Percentiles rank a stretch among this genome's conserved stretches.
Conservation (phyloP, 2,113 vertebrate genomes). For the Mustelus asterias region DNA sequence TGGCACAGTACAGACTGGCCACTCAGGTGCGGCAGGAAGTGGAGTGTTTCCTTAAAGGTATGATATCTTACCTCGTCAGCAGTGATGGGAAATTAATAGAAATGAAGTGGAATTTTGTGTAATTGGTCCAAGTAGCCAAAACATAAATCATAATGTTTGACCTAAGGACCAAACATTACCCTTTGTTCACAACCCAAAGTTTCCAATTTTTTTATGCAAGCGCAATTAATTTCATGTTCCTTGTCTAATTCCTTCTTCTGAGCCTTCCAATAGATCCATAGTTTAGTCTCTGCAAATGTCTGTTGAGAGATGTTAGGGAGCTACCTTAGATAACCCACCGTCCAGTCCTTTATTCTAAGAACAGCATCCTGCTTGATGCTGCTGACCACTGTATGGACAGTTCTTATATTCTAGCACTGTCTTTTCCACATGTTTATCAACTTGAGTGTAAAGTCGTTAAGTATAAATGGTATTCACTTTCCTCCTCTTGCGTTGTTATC, state of each 20-base stretch:
- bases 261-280: not conserved
- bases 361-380: not conserved
- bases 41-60: constrained; percentile 97
- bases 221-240: not conserved
- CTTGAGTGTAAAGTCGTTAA: not conserved
- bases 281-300: not conserved
- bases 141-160: not conserved
- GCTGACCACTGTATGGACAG: not conserved
- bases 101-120: not conserved
- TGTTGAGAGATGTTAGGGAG: not conserved
- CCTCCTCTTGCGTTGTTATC: not conserved
- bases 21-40: constrained; percentile 94
- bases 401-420: not conserved
- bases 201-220: not conserved
- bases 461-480: not conserved
- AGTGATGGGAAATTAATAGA: not conserved
- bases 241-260: not conserved
- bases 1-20: constrained; percentile 88
- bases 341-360: not conserved
- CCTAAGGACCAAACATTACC: not conserved
- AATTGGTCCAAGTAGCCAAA: not conserved
- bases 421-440: not conserved
- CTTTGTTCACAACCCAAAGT: not conserved
- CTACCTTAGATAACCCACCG: not conserved
- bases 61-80: not conserved